Percentiles rank a stretch among this genome's conserved stretches.
Conservation (phyloP, 2,113 vertebrate genomes). For the Rana temporaria region DNA sequence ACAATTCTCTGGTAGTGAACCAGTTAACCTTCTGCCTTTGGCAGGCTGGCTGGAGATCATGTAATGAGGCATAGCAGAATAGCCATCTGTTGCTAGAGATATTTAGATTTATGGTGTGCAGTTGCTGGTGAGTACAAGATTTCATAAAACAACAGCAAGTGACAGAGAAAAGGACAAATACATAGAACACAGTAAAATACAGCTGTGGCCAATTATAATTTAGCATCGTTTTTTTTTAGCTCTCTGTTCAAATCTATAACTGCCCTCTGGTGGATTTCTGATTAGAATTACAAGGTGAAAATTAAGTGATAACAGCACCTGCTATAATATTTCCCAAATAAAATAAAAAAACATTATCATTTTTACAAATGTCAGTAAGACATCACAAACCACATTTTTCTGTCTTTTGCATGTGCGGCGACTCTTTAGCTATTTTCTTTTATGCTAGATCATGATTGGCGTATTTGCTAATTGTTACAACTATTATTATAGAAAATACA, state of each 20-base stretch:
- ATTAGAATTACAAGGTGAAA: neutral
- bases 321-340: too few species aligned
- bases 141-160: slow-evolving; percentile 43
- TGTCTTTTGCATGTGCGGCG: too few species aligned
- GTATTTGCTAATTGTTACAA: too few species aligned
- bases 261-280: neutral
- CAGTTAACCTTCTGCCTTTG: slow-evolving; percentile 9
- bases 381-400: too few species aligned
- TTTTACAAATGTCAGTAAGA: too few species aligned
- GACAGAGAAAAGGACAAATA: slow-evolving; percentile 39
- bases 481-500: too few species aligned
- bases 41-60: slow-evolving; percentile 21
- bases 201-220: slow-evolving; percentile 4
- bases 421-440: too few species aligned
- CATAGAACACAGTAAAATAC: slow-evolving; percentile 3
- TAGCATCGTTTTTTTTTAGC: neutral
- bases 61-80: slow-evolving; percentile 50
- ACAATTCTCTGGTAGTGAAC: neutral
- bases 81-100: slow-evolving; percentile 49
- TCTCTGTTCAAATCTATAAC: neutral
- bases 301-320: neutral
- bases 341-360: too few species aligned
- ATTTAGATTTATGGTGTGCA: slow-evolving; percentile 48
- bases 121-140: slow-evolving; percentile 38
- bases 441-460: too few species aligned